Base-by-base conservation (phyloP, 2,888 invertebrate genomes). In the Cheilosia impressa region DNA sequence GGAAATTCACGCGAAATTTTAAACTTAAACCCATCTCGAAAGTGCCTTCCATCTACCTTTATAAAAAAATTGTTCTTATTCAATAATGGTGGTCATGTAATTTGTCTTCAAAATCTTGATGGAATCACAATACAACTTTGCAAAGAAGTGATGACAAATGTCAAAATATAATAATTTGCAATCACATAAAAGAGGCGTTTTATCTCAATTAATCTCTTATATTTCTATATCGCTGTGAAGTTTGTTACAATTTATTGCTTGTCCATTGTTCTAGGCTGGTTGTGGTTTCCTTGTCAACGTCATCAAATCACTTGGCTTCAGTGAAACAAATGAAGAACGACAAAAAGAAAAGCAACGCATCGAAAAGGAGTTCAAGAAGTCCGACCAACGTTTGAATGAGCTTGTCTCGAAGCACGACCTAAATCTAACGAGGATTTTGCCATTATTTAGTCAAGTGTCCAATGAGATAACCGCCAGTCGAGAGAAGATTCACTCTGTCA, bases 331-430 rank as follows among this genome's bases (percentile, higher is more conserved):
- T 91, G 98, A 98, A 90, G 97, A 99, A 90, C 93, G 97, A 65
- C 97, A 98, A 90, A 95, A 97, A 89, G 98, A 98, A 92, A 98
- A 98, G 90, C 96, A 96, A 0, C 97, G 98, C 90, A 94, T 99
- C 63, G 98, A 99, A 92, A 96, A 96, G 88, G 98, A 98, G 90
- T 99, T 96, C 91, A 97, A 97, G 91, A 95, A 96, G 89, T 98
- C 98, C 91, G 99, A 99, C 93, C 95, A 95, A 79, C 95, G 95
- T 88, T 93, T 99, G 2, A 98, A 98, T 90, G 96, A 97, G 90
- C 93, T 98, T 55, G 97, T 99, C 6, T 96, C 97, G 7, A 94
- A 94, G 63, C 97, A 98, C 93, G 97, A 98, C 90, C 95, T 96
- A 87, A 97, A 98, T 91, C 94, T 99, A 43, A 96, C 96, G 90